phyloP scores from a whole-genome alignment of 2,113 vertebrate genomes.

The Burhinus bistriatus region DNA sequence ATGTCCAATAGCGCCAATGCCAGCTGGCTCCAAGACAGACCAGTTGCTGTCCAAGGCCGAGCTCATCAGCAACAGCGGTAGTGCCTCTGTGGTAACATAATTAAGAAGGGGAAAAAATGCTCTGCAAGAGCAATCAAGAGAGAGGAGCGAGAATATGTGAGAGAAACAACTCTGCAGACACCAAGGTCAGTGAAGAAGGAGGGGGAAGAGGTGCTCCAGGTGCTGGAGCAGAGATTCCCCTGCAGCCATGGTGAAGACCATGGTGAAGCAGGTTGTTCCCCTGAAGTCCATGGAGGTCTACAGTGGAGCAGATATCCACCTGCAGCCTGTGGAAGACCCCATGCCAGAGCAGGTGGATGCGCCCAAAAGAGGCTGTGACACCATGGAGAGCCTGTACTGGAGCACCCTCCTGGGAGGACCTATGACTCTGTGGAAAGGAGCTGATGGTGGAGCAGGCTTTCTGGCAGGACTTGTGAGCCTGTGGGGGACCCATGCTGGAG shows the following conservation, averaged over 20 bases:
- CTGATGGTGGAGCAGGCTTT: neutral
- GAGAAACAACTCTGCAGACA: neutral
- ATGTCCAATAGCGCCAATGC: neutral
- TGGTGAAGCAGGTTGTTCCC: neutral
- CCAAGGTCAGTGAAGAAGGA: neutral
- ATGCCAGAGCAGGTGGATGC: neutral
- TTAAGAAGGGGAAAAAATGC: neutral
- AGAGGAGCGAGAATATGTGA: neutral
- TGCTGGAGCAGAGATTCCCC: rapidly evolving
- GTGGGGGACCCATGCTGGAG: rapidly evolving
- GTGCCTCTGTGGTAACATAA: rapidly evolving
- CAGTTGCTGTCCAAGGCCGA: rapidly evolving
- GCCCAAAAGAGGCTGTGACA: neutral
- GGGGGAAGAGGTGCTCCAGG: neutral
- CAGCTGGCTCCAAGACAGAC: neutral
- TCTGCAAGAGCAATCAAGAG: neutral
- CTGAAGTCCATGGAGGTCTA: neutral
- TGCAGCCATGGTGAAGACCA: neutral
- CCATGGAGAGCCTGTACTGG: neutral
- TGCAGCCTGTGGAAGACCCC: neutral
- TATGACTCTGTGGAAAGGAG: neutral
- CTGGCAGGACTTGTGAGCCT: neutral
- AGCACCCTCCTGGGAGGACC: neutral
- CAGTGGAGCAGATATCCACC: neutral
- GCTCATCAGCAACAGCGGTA: rapidly evolving